Evolutionary conservation across 2,888 invertebrate genomes (phyloP).

Genomic region (Lysandra coridon): DNA sequence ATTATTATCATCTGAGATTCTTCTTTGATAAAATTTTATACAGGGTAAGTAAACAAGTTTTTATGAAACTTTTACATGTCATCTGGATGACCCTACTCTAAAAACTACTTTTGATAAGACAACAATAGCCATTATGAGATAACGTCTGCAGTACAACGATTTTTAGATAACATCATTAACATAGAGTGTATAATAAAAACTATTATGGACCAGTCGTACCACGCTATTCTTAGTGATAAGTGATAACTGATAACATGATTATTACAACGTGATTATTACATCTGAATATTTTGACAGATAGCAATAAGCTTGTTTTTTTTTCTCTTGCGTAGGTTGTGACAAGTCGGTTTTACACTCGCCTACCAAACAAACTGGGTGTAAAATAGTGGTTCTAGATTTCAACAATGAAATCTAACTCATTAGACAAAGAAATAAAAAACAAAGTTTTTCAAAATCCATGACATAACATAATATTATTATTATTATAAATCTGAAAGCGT

Average conservation of each 20-base stretch:
- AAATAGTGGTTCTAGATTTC: no score
- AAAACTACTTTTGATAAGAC: neutral
- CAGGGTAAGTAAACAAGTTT: neutral
- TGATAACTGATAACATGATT: no score
- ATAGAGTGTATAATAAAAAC: conserved; percentile 1
- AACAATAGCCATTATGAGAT: neutral
- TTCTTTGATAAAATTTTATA: no score
- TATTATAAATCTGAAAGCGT: no score
- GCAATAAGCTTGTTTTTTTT: neutral
- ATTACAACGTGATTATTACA: no score
- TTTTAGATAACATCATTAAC: neutral
- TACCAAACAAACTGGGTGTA: no score
- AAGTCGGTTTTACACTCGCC: no score
- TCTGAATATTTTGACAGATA: neutral
- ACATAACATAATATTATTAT: no score
- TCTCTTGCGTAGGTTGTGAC: no score
- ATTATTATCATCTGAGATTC: neutral
- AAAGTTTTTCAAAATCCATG: no score
- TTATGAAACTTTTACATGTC: neutral
- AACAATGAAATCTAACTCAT: no score
- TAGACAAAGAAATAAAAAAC: no score
- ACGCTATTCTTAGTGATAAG: neutral
- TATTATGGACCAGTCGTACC: neutral
- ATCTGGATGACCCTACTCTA: neutral
- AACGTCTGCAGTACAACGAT: neutral